Evolutionary conservation across 2,797 vertebrate species (phyloP), one percentile per base, ranked within the genome.

Genomic region (Aplochiton taeniatus): DNA sequence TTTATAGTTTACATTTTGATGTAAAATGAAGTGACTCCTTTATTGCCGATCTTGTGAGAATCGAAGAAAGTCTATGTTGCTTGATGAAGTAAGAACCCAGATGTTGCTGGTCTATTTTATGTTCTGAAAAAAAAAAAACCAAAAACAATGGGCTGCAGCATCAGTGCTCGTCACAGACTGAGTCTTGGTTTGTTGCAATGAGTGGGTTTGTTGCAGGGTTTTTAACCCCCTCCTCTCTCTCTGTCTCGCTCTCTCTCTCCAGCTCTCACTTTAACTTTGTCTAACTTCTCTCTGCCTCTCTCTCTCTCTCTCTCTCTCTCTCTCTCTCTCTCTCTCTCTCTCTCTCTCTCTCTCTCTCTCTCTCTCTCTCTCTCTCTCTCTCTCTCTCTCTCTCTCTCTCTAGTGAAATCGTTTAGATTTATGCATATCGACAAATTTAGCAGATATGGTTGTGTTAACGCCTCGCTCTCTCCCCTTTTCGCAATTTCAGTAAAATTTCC

Each of bases 201-300:
- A 79, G 66, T 77, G 79, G 79, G 75, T 80, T 85, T 78, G 79
- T 75, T 77, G 58, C 18, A 45, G 73, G 75, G 73, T 85, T 82
- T n/a, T 81, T 73, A 81, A 31, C 80, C 71, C 69, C 73, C 47
- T 66, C 49, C 74, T 17, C 68, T 61, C 59, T 51, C 65, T 70
- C 71, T 20, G 75, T 60, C 60, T 47, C 58, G 16, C 56, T n/a
- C 57, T 7, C 55, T 20, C 53, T 12, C n/a, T 41, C 16, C 47
- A 18, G 42, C 13, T 46, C 50, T 58, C 46, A 44, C 61, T 55
- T 53, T 54, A 42, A 41, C 63, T 47, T 43, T 11, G 31, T 19
- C 51, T 63, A n/a, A 63, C 49, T 54, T 57, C 59, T 18, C 46
- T 51, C 48, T 11, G 72, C 20, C 76, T 73, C 61, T 46, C 70